Conservation (phyloP, 2,113 vertebrate species). For the Probosciger aterrimus region DNA sequence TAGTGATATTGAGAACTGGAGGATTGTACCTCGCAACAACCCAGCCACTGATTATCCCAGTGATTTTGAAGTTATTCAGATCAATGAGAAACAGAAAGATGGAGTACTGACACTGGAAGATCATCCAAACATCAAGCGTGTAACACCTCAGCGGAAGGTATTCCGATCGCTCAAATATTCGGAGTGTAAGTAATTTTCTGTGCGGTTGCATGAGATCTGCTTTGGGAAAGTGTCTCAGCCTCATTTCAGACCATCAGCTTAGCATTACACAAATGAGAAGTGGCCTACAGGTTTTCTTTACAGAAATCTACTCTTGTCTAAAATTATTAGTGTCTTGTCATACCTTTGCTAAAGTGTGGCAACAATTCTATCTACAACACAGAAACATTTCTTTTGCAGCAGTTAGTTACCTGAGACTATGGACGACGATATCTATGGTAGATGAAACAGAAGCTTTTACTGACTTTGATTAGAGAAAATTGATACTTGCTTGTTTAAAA, state of each 20-base stretch:
- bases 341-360: fast-evolving
- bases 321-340: background rate
- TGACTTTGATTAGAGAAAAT: background rate
- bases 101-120: constrained; percentile 87
- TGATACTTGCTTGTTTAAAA: fast-evolving
- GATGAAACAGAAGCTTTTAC: background rate
- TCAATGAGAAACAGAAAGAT: constrained; percentile 82
- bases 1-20: constrained; percentile 84
- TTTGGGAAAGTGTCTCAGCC: background rate
- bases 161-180: constrained; percentile 89
- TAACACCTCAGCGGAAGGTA: constrained; percentile 93
- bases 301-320: background rate
- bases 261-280: background rate
- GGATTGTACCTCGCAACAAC: constrained; percentile 92
- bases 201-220: background rate
- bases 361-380: fast-evolving
- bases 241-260: background rate
- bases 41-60: constrained; percentile 96
- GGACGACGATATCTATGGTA: fast-evolving
- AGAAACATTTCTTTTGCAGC: background rate
- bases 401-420: background rate
- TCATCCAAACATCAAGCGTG: constrained; percentile 95
- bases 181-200: constrained; percentile 79
- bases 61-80: constrained; percentile 96
- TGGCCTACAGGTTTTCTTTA: background rate